A percentile compares a stretch with the other conserved stretches of the same genome.
Conservation (phyloP, 2,888 invertebrate genomes). For the Dicyrtomina minuta region DNA sequence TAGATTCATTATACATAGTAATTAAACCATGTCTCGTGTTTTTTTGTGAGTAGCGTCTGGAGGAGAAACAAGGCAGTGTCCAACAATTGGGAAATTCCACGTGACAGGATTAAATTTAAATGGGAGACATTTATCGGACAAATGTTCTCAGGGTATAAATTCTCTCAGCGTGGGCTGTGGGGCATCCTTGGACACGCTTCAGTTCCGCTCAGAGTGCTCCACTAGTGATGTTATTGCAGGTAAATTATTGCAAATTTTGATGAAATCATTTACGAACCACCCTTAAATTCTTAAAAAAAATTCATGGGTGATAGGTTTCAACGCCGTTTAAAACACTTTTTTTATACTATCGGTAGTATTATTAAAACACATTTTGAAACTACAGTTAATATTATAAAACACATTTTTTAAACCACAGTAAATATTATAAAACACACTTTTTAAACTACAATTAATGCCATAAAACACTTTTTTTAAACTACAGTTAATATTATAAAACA, state of each 20-base stretch:
- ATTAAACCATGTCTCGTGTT: too few species aligned
- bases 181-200: slow-evolving; percentile 43
- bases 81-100: slow-evolving; percentile 75
- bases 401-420: too few species aligned
- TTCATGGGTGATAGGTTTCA: background rate
- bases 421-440: too few species aligned
- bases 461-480: too few species aligned
- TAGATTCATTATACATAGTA: background rate
- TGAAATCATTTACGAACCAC: too few species aligned
- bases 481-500: too few species aligned
- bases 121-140: background rate
- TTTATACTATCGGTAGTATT: too few species aligned
- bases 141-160: background rate
- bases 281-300: background rate
- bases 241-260: slow-evolving; percentile 16
- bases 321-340: background rate
- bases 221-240: slow-evolving; percentile 26
- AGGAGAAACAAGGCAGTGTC: slow-evolving; percentile 79
- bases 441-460: too few species aligned
- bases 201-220: slow-evolving; percentile 33
- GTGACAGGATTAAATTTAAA: slow-evolving; percentile 7
- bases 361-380: too few species aligned
- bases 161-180: slow-evolving; percentile 44
- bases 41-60: slow-evolving; percentile 68
- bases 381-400: too few species aligned